Percentiles rank a stretch among this genome's conserved stretches.
These are phyloP conservation scores for Muraenolepis orangiensis DNA, from an alignment of 2,797 vertebrate species.

Conservation along the genomic window DNA sequence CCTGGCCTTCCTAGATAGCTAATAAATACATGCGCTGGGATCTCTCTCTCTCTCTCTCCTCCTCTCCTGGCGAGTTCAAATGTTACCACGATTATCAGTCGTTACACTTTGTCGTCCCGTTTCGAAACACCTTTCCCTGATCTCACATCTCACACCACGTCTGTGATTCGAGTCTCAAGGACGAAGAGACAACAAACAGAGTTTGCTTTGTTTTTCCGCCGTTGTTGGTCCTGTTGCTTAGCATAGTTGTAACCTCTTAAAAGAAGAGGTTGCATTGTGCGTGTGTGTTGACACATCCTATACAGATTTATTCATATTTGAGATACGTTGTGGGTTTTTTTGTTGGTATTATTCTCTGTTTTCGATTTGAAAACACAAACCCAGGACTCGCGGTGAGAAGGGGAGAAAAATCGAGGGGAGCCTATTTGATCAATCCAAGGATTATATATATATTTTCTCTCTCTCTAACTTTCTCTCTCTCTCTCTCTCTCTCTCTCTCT, in stretches of 20 bases:
- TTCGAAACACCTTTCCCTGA: background rate
- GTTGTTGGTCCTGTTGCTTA: too few relatives aligned
- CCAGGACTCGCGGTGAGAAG: slow-evolving; percentile 29
- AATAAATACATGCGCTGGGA: slow-evolving; percentile 26
- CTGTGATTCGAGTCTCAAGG: slow-evolving; percentile 21
- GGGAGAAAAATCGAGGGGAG: background rate
- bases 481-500: too few relatives aligned
- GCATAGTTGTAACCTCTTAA: too few relatives aligned
- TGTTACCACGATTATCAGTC: background rate
- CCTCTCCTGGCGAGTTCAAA: too few relatives aligned
- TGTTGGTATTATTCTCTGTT: background rate
- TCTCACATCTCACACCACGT: slow-evolving; percentile 19
- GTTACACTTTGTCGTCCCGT: slow-evolving; percentile 10
- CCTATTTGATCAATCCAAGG: slow-evolving; percentile 49
- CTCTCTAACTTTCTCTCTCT: too few relatives aligned
- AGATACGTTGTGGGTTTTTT: too few relatives aligned
- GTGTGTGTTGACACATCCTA: too few relatives aligned
- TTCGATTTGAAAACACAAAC: slow-evolving; percentile 39
- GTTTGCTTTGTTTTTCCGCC: too few relatives aligned
- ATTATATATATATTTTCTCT: too few relatives aligned
- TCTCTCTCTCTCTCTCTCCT: too few relatives aligned
- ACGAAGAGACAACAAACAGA: background rate
- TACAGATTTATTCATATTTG: too few relatives aligned
- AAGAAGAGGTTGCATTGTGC: too few relatives aligned
- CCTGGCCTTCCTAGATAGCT: slow-evolving; percentile 88